A percentile compares a stretch with the other conserved stretches of the same genome.
Evolutionary conservation across 2,888 invertebrate species (phyloP).

Genomic region (Oscheius sp.): DNA sequence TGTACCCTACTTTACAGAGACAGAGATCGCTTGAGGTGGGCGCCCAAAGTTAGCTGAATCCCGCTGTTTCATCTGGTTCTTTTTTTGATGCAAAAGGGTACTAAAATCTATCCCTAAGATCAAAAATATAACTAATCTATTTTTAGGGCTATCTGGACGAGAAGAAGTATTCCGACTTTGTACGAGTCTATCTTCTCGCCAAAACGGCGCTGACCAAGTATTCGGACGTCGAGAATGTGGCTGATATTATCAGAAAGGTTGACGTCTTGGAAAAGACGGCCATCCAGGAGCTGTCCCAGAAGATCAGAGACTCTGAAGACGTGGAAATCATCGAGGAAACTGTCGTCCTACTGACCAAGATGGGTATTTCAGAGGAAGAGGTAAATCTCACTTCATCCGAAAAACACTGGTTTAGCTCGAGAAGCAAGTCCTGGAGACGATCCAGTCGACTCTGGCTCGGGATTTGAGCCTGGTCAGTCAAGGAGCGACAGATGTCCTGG

Average conservation of each 20-base stretch:
- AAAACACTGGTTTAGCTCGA: constrained; percentile 35
- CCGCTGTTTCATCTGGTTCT: too few relatives aligned
- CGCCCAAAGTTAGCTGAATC: neutral
- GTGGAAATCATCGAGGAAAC: constrained; percentile 47
- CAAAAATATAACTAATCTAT: neutral
- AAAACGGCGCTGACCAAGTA: constrained; percentile 49
- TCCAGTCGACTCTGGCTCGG: constrained; percentile 39
- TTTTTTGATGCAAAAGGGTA: neutral
- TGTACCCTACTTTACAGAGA: neutral
- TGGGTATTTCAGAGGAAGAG: constrained; percentile 44
- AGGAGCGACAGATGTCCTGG: constrained; percentile 65
- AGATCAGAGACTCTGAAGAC: constrained; percentile 40
- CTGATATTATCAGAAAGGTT: constrained; percentile 43
- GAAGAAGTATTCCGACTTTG: constrained; percentile 52
- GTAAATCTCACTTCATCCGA: constrained; percentile 6
- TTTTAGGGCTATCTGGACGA: constrained; percentile 57
- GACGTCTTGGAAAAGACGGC: constrained; percentile 44
- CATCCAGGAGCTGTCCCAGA: constrained; percentile 39
- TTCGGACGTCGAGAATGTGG: constrained; percentile 52
- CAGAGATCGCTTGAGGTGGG: neutral
- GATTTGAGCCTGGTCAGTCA: constrained; percentile 45
- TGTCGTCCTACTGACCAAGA: constrained; percentile 46
- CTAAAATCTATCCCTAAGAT: neutral
- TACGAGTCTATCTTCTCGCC: constrained; percentile 54
- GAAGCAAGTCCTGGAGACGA: constrained; percentile 40